phyloP scores from a whole-genome alignment of 2,113 vertebrate species.

The Arenaria interpres region DNA sequence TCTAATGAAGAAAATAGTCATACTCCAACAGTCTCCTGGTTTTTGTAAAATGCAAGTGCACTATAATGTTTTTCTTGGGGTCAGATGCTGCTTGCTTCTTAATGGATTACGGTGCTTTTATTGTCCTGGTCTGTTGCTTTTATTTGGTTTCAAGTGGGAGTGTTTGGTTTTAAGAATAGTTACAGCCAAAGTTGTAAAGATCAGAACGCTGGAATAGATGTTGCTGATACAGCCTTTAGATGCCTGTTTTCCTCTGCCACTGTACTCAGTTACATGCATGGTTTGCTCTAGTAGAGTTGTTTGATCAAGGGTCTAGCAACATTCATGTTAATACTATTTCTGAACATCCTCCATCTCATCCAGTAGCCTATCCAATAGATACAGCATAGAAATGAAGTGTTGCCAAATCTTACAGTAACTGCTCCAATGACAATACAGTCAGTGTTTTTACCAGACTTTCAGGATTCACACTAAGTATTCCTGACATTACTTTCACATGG shows the following conservation, averaged over 20 bases:
- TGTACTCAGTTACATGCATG: background rate
- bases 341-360: background rate
- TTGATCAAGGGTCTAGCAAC: background rate
- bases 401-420: background rate
- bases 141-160: background rate
- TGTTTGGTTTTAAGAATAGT: background rate
- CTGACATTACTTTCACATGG: background rate
- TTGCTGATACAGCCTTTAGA: background rate
- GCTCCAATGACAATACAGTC: background rate
- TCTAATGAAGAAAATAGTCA: background rate
- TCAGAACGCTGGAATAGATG: background rate
- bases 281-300: background rate
- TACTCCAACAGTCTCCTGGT: background rate
- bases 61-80: background rate
- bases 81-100: background rate
- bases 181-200: background rate
- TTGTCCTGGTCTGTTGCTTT: background rate
- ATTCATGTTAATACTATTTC: background rate
- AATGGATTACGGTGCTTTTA: background rate
- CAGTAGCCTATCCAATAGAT: background rate
- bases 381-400: background rate
- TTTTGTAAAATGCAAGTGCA: background rate
- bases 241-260: background rate
- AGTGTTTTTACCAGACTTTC: background rate
- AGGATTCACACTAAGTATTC: background rate